phyloP scores from a whole-genome alignment of 2,113 vertebrate genomes.

The Procavia capensis region DNA sequence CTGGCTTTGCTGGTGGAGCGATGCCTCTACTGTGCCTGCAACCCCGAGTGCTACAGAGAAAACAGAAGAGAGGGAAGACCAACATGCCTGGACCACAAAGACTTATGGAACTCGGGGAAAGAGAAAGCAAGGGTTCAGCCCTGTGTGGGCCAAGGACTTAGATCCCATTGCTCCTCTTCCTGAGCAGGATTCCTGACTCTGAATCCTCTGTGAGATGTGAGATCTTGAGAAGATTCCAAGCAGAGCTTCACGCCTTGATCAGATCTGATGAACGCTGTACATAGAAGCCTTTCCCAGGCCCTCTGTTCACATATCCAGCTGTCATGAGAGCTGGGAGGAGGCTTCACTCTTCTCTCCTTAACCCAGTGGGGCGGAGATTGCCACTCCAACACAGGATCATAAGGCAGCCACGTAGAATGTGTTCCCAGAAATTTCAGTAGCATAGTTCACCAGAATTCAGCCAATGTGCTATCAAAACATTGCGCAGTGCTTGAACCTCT shows the following conservation, averaged over 20 bases:
- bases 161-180: background rate
- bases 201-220: background rate
- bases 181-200: no score
- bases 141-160: background rate
- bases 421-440: background rate
- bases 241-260: background rate
- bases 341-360: background rate
- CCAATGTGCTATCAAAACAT: background rate
- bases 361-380: background rate
- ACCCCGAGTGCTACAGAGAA: background rate
- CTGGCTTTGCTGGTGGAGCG: background rate
- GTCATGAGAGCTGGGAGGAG: background rate
- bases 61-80: fast-evolving
- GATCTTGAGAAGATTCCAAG: background rate
- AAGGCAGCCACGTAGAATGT: background rate
- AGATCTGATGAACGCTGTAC: background rate
- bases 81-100: background rate
- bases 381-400: background rate
- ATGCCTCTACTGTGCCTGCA: background rate
- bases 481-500: background rate
- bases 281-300: background rate
- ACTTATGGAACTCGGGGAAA: fast-evolving
- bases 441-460: background rate
- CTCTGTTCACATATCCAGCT: background rate
- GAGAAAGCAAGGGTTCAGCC: background rate